Base-by-base conservation (phyloP, 35 echinoderm and acorn worm species). In the Apostichopus parvimensis region DNA sequence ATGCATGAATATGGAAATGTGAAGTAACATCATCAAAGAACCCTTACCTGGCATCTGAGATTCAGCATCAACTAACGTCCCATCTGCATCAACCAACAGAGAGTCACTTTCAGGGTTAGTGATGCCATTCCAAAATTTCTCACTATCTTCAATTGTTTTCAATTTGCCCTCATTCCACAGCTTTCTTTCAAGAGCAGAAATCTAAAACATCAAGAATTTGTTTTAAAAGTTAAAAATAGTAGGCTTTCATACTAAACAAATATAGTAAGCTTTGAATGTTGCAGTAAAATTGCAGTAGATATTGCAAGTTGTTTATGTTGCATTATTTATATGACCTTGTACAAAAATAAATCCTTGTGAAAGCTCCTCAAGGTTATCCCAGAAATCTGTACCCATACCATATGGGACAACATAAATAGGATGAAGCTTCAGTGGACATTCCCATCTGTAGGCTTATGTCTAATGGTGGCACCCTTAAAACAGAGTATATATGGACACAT, bases 81-180 rank as follows among this genome's bases (percentile, higher is more conserved):
- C 79, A 82, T 82, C 26, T 14, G 6, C 6, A 78, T 79, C 93
- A 68, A 98, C 90, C 92, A 95, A 88, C 78, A 73, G 45, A 3
- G 24, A 56, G 62, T 84, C 89, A 28, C 77, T 92, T 9, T 93
- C 96, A 17, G 90, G 94, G 15, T 93, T 93, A 17, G 23, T 70
- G 53, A 98, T 92, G n/a, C 94, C 88, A 22, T 93, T 92, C 96
- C 96, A 98, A 89, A 95, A 98, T 1, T 87, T 91, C 8, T 93
- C 92, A n/a, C 93, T 77, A 25, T 98, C 92, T 87, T 93, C 83
- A 7, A 91, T 83, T 56, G 92, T 93, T 53, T 82, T 93, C 56
- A 98, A 55, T 77, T 93, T 93, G 68, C 96, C 96, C 52, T 98
- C 96, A 60, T 93, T 98, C 54, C 73, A 75, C 65, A 95, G 89